A percentile compares a stretch with the other conserved stretches of the same genome.
phyloP scores from a whole-genome alignment of 2,888 invertebrate species.

The Xylocampa areola region DNA sequence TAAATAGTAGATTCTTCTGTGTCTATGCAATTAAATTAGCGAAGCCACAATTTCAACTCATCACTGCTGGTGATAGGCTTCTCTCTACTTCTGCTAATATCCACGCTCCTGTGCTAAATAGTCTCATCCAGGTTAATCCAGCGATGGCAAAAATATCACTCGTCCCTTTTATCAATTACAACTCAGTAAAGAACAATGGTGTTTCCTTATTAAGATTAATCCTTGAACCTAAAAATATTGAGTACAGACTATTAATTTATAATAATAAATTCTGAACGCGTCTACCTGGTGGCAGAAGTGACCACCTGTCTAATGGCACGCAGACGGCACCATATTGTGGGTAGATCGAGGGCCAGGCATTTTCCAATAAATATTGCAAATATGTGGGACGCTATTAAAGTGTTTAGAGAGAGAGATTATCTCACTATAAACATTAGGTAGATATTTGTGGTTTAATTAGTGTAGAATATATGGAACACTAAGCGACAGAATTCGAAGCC shows the following conservation, averaged over 20 bases:
- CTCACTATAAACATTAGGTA: no score
- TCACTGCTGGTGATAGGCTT: no score
- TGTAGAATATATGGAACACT: no score
- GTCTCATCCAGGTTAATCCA: neutral
- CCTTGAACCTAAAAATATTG: neutral
- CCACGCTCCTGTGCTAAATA: no score
- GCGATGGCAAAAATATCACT: neutral
- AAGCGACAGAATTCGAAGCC: no score
- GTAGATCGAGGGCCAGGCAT: neutral
- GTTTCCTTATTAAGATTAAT: slow-evolving; percentile 2
- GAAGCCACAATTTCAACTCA: no score
- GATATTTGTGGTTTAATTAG: no score
- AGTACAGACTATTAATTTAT: slow-evolving; percentile 17
- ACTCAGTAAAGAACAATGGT: slow-evolving; percentile 12
- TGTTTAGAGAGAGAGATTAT: no score
- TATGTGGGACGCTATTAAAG: neutral
- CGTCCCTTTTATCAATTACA: neutral
- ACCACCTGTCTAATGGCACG: slow-evolving; percentile 28
- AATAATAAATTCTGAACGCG: slow-evolving; percentile 27
- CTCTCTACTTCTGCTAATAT: no score
- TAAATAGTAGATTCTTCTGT: no score
- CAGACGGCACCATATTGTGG: neutral
- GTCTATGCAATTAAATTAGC: no score
- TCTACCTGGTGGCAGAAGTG: slow-evolving; percentile 7
- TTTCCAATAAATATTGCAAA: slow-evolving; percentile 3